Evolutionary conservation across 2,888 invertebrate species (phyloP).

Genomic region (Phaedon cochleariae): DNA sequence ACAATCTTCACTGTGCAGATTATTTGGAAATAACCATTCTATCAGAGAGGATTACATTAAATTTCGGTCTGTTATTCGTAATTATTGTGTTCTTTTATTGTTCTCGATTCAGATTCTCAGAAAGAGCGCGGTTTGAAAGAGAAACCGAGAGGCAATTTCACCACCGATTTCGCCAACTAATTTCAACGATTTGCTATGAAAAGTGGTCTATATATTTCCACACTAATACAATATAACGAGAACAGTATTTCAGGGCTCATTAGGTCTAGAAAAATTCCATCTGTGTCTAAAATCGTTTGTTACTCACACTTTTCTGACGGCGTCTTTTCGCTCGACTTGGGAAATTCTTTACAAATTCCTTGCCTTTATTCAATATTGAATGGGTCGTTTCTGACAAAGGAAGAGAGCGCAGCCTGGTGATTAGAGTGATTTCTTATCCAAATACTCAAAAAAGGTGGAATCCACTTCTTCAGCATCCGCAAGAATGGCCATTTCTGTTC

Average conservation of each 20-base stretch:
- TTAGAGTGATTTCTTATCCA: slow-evolving; percentile 45
- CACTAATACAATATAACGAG: slow-evolving; percentile 39
- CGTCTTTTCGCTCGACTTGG: slow-evolving; percentile 40
- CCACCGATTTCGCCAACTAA: too few relatives aligned
- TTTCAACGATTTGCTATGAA: not conserved
- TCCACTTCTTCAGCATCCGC: slow-evolving; percentile 29
- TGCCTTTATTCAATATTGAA: slow-evolving; percentile 46
- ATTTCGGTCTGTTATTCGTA: too few relatives aligned
- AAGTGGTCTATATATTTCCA: slow-evolving; percentile 30
- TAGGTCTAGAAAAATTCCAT: slow-evolving; percentile 43
- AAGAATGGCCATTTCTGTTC: slow-evolving; percentile 19
- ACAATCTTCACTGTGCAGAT: too few relatives aligned
- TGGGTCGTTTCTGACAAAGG: slow-evolving; percentile 44
- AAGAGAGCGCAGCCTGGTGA: slow-evolving; percentile 40
- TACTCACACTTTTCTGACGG: slow-evolving; percentile 45
- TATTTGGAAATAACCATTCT: too few relatives aligned
- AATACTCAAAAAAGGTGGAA: slow-evolving; percentile 32
- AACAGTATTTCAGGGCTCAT: slow-evolving; percentile 47
- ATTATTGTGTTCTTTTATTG: too few relatives aligned
- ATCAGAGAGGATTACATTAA: too few relatives aligned
- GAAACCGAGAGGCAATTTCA: too few relatives aligned
- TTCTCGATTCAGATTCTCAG: too few relatives aligned
- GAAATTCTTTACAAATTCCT: slow-evolving; percentile 44
- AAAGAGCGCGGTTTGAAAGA: too few relatives aligned
- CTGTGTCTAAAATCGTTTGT: slow-evolving; percentile 45